Evolutionary conservation across 2,888 invertebrate genomes (phyloP), one percentile per base, ranked within the genome.

Genomic region (Heliothis peltigera): DNA sequence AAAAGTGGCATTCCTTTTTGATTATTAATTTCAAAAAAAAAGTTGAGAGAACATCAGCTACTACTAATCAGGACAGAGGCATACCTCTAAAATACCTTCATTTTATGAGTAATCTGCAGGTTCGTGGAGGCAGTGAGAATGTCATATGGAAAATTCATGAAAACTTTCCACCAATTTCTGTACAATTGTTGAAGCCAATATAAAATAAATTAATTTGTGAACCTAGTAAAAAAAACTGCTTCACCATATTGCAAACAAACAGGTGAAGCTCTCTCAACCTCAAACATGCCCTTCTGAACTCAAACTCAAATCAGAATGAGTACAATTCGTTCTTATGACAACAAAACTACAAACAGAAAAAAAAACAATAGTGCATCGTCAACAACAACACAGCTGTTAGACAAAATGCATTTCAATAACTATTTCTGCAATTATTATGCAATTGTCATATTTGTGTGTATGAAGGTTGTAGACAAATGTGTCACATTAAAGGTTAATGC

Each of bases 381-480:
- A 48, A 44, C 5, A 39, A 49, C 22, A 69, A 62, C 25, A 52
- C 48, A 59, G 46, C 32, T 39, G 39, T 53, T 57, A 18, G 15
- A 21, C 15, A 32, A 47, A 61, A 48, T 19, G 32, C 25, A 48
- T 52, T 46, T 60, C 12, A 35, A 70, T 42, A 1, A 32, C 8
- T 48, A 19, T 8, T 19, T 19, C 22, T 65, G 39, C 49, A 21
- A 47, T 22, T 17, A 52, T 43, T 72, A 35, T 42, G 42, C 58
- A 59, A 60, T 48, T 21, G 44, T 0, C 6, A 10, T 61, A 44
- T 55, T 47, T 21, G 66, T 43, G 12, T 44, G 44, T 39, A 49
- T 35, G 21, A 42, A 56, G 61, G 43, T 75, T 74, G 58, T 42
- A 42, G 61, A 53, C 25, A 55, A 47, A 21, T 19, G 5, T 12